These are phyloP conservation scores for Acanthosepion lycidas DNA, from an alignment of 2,888 invertebrate species.

Conservation along the genomic window DNA sequence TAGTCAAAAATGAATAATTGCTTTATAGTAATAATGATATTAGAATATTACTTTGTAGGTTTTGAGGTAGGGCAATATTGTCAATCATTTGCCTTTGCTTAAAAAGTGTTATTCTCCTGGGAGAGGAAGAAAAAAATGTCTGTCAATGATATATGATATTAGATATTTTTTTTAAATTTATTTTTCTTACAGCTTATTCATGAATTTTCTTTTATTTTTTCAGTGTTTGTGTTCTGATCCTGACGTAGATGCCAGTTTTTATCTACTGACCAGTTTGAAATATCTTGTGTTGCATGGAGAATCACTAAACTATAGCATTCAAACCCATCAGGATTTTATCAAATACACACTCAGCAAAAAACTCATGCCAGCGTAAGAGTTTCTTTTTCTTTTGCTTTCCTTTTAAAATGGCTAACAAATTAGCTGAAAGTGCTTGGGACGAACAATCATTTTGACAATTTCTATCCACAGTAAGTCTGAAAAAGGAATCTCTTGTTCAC, in stretches of 20 bases:
- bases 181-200: neutral
- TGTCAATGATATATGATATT: too few species aligned
- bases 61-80: too few species aligned
- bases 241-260: slow-evolving; percentile 94
- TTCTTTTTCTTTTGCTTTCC: neutral
- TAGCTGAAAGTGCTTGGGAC: too few species aligned
- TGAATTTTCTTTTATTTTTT: slow-evolving; percentile 40
- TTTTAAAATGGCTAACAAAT: neutral
- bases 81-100: too few species aligned
- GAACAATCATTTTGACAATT: too few species aligned
- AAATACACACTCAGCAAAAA: slow-evolving; percentile 97
- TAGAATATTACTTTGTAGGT: too few species aligned
- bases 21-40: too few species aligned
- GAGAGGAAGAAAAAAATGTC: too few species aligned
- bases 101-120: too few species aligned
- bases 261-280: slow-evolving; percentile 92
- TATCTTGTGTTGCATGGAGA: slow-evolving; percentile 94
- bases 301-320: slow-evolving; percentile 88
- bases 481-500: too few species aligned
- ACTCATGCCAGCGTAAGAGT: slow-evolving; percentile 89
- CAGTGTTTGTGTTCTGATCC: slow-evolving; percentile 76
- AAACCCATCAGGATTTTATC: slow-evolving; percentile 91
- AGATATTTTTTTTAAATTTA: neutral
- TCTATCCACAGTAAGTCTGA: too few species aligned
- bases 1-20: too few species aligned